Conservation (phyloP, 2,888 invertebrate species). For the Vesta saturnalis region DNA sequence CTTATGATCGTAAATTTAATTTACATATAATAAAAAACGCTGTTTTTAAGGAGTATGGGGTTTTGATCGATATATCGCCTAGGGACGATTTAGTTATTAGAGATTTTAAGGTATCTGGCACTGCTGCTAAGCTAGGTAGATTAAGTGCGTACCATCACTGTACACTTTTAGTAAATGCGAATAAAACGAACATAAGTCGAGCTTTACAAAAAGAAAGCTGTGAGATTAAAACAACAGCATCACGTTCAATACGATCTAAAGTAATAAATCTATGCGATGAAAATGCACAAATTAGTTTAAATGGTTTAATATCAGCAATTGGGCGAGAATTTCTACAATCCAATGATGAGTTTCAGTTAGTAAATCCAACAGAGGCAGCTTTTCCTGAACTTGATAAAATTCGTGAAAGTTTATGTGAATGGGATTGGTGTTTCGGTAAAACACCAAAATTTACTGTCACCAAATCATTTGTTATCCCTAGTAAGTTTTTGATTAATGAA, state of each 20-base stretch:
- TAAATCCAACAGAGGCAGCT: neutral
- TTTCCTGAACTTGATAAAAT: conserved; percentile 74
- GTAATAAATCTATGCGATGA: conserved; percentile 85
- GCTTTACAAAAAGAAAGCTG: conserved; percentile 79
- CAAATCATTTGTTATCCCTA: conserved; percentile 70
- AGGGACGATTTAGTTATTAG: conserved; percentile 89
- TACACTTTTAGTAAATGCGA: conserved; percentile 89
- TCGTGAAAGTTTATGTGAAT: conserved; percentile 74
- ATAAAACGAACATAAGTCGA: conserved; percentile 77
- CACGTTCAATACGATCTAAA: conserved; percentile 82
- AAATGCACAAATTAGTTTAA: conserved; percentile 75
- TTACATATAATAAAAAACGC: conserved; percentile 86
- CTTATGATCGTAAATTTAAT: conserved; percentile 89
- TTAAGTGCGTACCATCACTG: conserved; percentile 96
- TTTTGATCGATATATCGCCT: conserved; percentile 79
- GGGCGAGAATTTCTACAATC: conserved; percentile 60
- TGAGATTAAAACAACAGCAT: conserved; percentile 85
- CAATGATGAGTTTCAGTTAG: neutral
- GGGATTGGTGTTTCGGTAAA: conserved; percentile 90
- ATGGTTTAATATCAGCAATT: conserved; percentile 79
- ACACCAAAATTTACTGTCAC: conserved; percentile 86
- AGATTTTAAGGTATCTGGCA: conserved; percentile 90
- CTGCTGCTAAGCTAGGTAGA: conserved; percentile 91
- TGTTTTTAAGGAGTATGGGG: conserved; percentile 81
- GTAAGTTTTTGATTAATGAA: conserved; percentile 65